Evolutionary conservation across 1,140 invertebrate genomes (phyloP).

Genomic region (Hermetia illucens): DNA sequence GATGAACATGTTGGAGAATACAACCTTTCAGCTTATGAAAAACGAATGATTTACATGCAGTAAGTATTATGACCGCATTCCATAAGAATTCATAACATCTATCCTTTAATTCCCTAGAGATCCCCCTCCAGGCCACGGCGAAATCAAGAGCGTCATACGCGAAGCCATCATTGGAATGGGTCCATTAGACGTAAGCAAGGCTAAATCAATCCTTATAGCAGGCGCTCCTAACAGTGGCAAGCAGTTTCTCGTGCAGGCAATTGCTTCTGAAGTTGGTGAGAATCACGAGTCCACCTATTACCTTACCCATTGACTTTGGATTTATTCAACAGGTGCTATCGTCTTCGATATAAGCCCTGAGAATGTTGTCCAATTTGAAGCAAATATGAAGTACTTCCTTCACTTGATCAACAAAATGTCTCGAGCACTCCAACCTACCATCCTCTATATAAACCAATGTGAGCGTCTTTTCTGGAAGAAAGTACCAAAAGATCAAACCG

Average conservation of each 20-base stretch:
- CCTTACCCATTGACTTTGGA: background rate
- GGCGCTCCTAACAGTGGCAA: conserved; percentile 67
- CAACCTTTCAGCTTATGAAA: conserved; percentile 43
- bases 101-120: conserved; percentile 31
- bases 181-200: conserved; percentile 49
- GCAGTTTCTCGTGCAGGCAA: conserved; percentile 57
- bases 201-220: conserved; percentile 59
- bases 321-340: conserved; percentile 37
- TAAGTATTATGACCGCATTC: conserved; percentile 16
- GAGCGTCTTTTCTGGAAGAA: conserved; percentile 74
- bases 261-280: conserved; percentile 58
- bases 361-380: conserved; percentile 61
- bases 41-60: conserved; percentile 24
- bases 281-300: background rate
- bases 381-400: conserved; percentile 36
- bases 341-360: conserved; percentile 69
- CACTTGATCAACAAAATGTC: conserved; percentile 34
- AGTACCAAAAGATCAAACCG: conserved; percentile 24
- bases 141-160: conserved; percentile 38
- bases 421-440: conserved; percentile 54
- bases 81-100: conserved; percentile 1
- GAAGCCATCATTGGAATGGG: conserved; percentile 33
- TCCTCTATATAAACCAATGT: conserved; percentile 64
- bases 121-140: conserved; percentile 38
- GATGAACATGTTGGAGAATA: conserved; percentile 55